Conservation (phyloP, 2,797 vertebrate species). For the Enteromius mattozi region DNA sequence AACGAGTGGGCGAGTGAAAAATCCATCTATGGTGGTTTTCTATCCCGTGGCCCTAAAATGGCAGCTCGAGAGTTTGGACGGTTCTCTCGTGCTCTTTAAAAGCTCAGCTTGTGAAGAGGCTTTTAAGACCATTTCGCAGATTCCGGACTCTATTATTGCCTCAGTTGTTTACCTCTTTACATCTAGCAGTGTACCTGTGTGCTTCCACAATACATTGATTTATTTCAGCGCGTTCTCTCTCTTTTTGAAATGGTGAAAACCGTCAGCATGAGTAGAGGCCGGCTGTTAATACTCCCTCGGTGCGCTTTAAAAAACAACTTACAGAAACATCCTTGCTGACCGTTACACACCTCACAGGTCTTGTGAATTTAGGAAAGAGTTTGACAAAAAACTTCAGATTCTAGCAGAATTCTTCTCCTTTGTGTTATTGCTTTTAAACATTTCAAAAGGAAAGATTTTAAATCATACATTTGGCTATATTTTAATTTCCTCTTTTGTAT, state of each 20-base stretch:
- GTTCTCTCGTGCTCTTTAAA: conserved; percentile 50
- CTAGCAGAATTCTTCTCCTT: not conserved
- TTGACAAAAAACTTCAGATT: not conserved
- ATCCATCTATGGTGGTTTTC: conserved; percentile 49
- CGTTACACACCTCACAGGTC: not conserved
- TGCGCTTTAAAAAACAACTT: conserved; percentile 8
- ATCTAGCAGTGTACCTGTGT: conserved; percentile 36
- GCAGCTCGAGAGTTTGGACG: conserved; percentile 48
- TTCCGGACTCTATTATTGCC: conserved; percentile 56
- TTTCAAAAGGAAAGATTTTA: not conserved
- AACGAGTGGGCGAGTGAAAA: conserved; percentile 37
- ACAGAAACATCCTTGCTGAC: not conserved
- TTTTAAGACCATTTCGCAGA: conserved; percentile 60
- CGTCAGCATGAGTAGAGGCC: conserved; percentile 9
- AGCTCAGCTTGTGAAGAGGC: conserved; percentile 53
- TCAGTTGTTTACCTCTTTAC: conserved; percentile 59
- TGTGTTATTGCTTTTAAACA: not conserved
- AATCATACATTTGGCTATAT: no score
- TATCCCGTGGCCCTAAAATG: conserved; percentile 39
- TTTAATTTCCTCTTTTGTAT: not conserved
- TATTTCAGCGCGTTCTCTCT: conserved; percentile 18
- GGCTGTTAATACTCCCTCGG: conserved; percentile 31
- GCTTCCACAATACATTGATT: conserved; percentile 53
- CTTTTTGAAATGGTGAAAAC: conserved; percentile 47
- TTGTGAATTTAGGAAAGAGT: not conserved